Evolutionary conservation across 2,113 vertebrate genomes (phyloP).

Genomic region (Archocentrus centrarchus): DNA sequence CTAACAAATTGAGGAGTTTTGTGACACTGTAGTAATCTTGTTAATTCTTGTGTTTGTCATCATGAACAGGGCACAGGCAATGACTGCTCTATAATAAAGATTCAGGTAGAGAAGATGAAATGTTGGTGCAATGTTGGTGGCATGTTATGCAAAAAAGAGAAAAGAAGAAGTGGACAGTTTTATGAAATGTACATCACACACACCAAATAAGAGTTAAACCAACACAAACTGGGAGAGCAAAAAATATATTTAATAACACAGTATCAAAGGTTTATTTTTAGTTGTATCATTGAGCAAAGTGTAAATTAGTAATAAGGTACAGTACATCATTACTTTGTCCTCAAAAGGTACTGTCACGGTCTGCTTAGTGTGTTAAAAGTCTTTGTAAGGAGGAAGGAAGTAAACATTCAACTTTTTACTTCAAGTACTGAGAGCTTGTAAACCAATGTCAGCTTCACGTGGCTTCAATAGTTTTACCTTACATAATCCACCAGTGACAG

Average conservation of each 20-base stretch:
- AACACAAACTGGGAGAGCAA: background rate
- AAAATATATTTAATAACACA: background rate
- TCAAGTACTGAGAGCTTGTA: conserved; percentile 14
- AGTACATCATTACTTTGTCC: background rate
- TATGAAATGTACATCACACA: background rate
- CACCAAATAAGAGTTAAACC: conserved; percentile 3
- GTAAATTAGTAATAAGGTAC: conserved; percentile 7
- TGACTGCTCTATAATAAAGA: background rate
- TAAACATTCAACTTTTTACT: background rate
- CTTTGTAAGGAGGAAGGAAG: background rate
- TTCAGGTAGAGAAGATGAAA: background rate
- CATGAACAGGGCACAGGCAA: background rate
- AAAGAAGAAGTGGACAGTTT: background rate
- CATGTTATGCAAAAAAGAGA: background rate
- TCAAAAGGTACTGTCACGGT: conserved; percentile 7
- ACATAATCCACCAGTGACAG: background rate
- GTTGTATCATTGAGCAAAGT: background rate
- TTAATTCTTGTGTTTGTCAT: background rate
- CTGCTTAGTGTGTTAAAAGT: background rate
- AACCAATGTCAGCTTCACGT: conserved; percentile 6
- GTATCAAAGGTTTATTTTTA: conserved; percentile 22
- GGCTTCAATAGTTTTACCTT: background rate
- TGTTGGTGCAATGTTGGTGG: background rate
- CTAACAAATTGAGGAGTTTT: background rate
- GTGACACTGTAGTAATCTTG: background rate